A percentile compares a stretch with the other conserved stretches of the same genome.
These are phyloP conservation scores for Ibycter americanus DNA, from an alignment of 2,797 vertebrate species.

Conservation along the genomic window DNA sequence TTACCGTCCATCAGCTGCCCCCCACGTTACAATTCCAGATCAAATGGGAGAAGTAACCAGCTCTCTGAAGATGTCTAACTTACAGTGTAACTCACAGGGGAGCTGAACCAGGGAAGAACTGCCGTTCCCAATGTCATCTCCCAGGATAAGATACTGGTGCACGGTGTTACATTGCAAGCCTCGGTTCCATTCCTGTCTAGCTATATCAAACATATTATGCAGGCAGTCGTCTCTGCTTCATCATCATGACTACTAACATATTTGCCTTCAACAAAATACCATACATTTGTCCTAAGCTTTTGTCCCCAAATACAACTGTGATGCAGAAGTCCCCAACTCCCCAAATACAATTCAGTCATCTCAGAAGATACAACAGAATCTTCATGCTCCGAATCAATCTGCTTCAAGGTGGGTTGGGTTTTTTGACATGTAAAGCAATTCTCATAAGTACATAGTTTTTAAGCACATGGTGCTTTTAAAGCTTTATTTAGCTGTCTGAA, in stretches of 20 bases:
- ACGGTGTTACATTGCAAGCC: background rate
- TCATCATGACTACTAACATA: background rate
- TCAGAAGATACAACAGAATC: background rate
- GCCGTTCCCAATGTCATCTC: background rate
- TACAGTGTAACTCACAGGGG: background rate
- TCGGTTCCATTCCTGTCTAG: background rate
- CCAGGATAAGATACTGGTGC: background rate
- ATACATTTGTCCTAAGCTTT: background rate
- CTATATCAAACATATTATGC: background rate
- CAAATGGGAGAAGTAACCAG: background rate
- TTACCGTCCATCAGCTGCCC: background rate
- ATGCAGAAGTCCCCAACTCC: background rate
- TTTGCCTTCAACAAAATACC: background rate
- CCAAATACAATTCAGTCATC: background rate
- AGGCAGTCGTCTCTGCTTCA: background rate
- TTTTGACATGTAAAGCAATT: background rate
- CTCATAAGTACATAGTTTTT: background rate
- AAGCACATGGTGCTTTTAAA: background rate
- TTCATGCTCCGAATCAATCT: background rate
- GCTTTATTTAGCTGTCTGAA: background rate
- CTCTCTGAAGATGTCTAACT: background rate
- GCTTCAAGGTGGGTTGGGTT: background rate
- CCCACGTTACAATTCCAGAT: background rate
- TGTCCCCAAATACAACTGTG: background rate
- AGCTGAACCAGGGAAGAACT: background rate